Percentiles rank a stretch among this genome's conserved stretches.
Conservation (phyloP, 2,797 vertebrate species). For the Melanotaenia nigrans region DNA sequence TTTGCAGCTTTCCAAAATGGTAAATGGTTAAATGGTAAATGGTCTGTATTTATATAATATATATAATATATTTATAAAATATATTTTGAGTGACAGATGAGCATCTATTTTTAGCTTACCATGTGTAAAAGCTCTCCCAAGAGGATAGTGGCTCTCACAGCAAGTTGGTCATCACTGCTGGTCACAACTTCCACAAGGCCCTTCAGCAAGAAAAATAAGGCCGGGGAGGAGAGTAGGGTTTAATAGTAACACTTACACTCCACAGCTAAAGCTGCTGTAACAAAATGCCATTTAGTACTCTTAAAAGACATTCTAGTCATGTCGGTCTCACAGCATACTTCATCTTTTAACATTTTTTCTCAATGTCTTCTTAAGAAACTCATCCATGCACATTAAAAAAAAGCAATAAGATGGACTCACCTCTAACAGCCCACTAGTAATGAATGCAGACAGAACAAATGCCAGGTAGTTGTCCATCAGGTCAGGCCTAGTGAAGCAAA, state of each 20-base stretch:
- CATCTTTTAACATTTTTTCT: not conserved
- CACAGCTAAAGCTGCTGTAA: not conserved
- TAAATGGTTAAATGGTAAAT: too few species aligned
- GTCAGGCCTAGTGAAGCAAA: constrained; percentile 86
- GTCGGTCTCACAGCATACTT: not conserved
- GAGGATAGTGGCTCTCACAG: constrained; percentile 94
- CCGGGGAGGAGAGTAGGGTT: not conserved
- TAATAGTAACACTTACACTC: not conserved
- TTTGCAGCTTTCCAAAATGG: constrained; percentile 8
- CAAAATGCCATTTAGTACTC: not conserved
- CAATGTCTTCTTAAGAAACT: not conserved
- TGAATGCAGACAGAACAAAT: constrained; percentile 95
- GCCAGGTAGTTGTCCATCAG: constrained; percentile 99
- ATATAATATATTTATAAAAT: too few species aligned
- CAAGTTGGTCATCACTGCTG: constrained; percentile 93
- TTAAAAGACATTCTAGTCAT: not conserved
- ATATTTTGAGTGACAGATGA: not conserved
- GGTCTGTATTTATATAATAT: too few species aligned
- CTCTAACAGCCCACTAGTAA: constrained; percentile 94
- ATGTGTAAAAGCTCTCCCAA: constrained; percentile 94
- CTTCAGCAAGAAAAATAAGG: constrained; percentile 68
- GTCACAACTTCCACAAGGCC: constrained; percentile 97
- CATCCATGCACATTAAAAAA: not conserved
- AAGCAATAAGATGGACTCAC: constrained; percentile 71
- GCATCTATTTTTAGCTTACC: constrained; percentile 75